Evolutionary conservation across 1,140 invertebrate species (phyloP), one percentile per base, ranked within the genome.

Genomic region (Drosophila truncata): DNA sequence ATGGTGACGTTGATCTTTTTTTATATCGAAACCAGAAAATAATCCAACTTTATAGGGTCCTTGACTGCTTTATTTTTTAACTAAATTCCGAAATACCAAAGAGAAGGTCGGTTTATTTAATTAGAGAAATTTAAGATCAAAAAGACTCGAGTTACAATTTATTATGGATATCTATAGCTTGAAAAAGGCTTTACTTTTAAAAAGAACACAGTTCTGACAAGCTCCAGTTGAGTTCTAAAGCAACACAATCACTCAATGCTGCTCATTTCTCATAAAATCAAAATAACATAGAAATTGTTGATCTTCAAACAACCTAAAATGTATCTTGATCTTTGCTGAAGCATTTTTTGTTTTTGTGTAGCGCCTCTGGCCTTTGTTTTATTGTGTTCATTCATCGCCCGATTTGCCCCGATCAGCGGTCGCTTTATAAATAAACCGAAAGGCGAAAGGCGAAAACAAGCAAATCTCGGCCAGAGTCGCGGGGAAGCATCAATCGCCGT

Each of bases 381-480:
- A 55, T 55, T 67, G 39, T 55, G 31, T 69, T 87, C 80, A 84
- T 84, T 84, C 82, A 82, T 86, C 71, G 59, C 41, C 55, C 49
- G 57, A 39, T 62, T 52, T 44, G 16, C 37, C 59, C 57, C 57
- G 58, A 66, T 65, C 62, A 14, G 20, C 18, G 27, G 27, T 4
- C 13, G 62, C 23, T 50, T 66, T 78, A 78, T 78, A 78, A 78
- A 78, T 78, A 78, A 76, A 29, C 60, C 44, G 20, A 55, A 16
- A 54, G 50, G 50, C 37, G 50, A 23, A 62, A 60, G 29, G 50
- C 35, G 54, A 59, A 57, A 63, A 42, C 29, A 59, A 64, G 52
- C 52, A 44, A 74, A 39, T 67, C 64, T 61, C 59, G 58, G 52
- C 9, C 50, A 47, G 31, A 41, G 25, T 52, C 49, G 18, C 29